These are phyloP conservation scores for Sebastes nivosus DNA, from an alignment of 2,797 vertebrate species.

Conservation along the genomic window DNA sequence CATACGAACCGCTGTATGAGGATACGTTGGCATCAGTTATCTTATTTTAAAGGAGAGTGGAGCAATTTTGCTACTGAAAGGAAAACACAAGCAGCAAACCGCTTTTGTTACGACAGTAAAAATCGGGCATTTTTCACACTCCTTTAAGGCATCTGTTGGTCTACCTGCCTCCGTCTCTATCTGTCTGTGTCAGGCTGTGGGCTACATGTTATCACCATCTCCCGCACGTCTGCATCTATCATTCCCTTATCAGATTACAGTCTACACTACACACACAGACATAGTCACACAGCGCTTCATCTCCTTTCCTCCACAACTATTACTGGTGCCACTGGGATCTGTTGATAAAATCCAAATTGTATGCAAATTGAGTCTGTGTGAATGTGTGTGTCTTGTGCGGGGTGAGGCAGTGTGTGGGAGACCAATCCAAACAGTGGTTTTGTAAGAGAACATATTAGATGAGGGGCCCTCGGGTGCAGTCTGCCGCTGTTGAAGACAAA, in stretches of 20 bases:
- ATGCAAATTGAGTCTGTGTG: conserved; percentile 60
- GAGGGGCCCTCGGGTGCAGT: conserved; percentile 39
- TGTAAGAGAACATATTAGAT: conserved; percentile 56
- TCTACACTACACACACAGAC: not conserved
- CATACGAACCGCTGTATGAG: too few species aligned
- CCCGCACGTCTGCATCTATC: conserved; percentile 34
- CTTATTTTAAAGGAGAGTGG: not conserved
- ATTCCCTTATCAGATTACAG: conserved; percentile 63
- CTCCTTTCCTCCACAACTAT: conserved; percentile 38
- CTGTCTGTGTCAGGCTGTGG: conserved; percentile 46
- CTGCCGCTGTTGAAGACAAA: conserved; percentile 38
- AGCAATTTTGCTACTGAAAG: not conserved
- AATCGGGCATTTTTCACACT: conserved; percentile 14
- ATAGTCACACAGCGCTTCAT: conserved; percentile 8
- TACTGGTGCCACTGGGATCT: conserved; percentile 40
- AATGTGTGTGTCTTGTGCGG: not conserved
- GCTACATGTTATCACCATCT: conserved; percentile 50
- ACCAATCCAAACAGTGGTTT: conserved; percentile 38
- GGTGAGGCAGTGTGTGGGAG: conserved; percentile 30
- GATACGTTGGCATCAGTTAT: not conserved
- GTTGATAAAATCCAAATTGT: conserved; percentile 69
- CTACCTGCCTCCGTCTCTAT: conserved; percentile 35
- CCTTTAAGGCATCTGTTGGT: conserved; percentile 26
- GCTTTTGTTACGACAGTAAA: not conserved
- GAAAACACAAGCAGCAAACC: not conserved